Conservation (phyloP, 2,888 invertebrate genomes). For the Cephus rjabovi region DNA sequence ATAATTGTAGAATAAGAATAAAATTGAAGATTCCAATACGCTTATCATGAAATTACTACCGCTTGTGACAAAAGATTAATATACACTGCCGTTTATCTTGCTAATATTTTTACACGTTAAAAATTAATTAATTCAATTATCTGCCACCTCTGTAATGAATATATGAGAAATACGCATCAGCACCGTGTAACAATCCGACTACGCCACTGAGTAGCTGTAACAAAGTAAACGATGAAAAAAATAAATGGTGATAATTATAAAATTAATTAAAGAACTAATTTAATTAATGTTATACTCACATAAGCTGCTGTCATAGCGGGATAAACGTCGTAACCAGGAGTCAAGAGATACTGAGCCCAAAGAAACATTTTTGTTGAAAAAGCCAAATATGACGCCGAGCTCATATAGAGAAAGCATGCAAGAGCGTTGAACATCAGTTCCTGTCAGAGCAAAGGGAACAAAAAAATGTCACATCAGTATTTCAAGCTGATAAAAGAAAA, state of each 20-base stretch:
- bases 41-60: neutral
- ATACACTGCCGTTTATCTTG: neutral
- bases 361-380: slow-evolving; percentile 82
- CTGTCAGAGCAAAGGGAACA: slow-evolving; percentile 67
- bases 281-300: slow-evolving; percentile 71
- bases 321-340: slow-evolving; percentile 83
- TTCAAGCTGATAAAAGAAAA: neutral
- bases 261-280: slow-evolving; percentile 8
- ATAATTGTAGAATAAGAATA: neutral
- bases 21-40: neutral
- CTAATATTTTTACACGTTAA: neutral
- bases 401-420: slow-evolving; percentile 82
- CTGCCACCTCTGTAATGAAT: slow-evolving; percentile 75
- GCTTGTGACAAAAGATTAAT: neutral
- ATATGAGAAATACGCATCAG: slow-evolving; percentile 83
- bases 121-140: slow-evolving; percentile 51
- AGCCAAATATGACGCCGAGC: slow-evolving; percentile 83
- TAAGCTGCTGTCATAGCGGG: slow-evolving; percentile 91
- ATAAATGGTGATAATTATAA: slow-evolving; percentile 5
- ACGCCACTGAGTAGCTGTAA: slow-evolving; percentile 82
- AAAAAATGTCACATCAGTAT: slow-evolving; percentile 27
- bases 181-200: slow-evolving; percentile 80
- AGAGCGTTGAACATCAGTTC: slow-evolving; percentile 83
- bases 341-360: slow-evolving; percentile 79
- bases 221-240: slow-evolving; percentile 35